Base-by-base conservation (phyloP, 2,797 vertebrate species). In the Hozukius guyotensis region DNA sequence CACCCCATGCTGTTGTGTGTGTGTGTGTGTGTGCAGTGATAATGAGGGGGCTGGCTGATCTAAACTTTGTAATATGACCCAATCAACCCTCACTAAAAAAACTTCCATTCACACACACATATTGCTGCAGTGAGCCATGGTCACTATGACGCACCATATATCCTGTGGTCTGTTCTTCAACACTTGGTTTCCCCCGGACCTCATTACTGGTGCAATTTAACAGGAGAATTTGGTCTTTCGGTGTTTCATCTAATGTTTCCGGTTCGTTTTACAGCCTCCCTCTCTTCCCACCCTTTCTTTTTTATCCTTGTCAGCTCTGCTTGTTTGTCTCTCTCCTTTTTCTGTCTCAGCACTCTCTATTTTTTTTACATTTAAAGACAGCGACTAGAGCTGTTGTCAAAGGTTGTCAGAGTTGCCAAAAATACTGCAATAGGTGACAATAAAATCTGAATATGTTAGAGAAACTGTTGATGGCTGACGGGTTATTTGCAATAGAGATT, bases 121-220 rank as follows among this genome's bases (percentile, higher is more conserved):
- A 75, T 29, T 68, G 11, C 53, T 12, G 64, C 64, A 75, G 29
- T 25, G 62, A 72, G 75, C 69, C 59, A 34, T 34, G 69, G 78
- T 70, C 68, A 82, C 68, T 32, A 38, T 84, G 84, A 83, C 85
- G 82, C 73, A 65, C 42, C 66, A 86, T 87, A 81, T 67, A 87
- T 88, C 67, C 80, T 75, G 61, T 59, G 76, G 82, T 82, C 65
- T 69, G 60, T 87, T 87, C 76, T 77, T 83, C 63, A 91, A 86
- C 85, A 88, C 83, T 87, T 87, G 77, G 89, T 78, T 88, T 90
- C 76, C 53, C 77, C 75, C 18, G 6, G 60, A 85, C 87, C 84
- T 91, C 84, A 91, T 92, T 89, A 89, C 81, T 75, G 79, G 42
- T 75, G 62, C 77, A 86, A 87, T 87, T 80, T 87, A 86, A 90